Evolutionary conservation across 2,888 invertebrate species (phyloP).

Genomic region (Nycteola revayana): DNA sequence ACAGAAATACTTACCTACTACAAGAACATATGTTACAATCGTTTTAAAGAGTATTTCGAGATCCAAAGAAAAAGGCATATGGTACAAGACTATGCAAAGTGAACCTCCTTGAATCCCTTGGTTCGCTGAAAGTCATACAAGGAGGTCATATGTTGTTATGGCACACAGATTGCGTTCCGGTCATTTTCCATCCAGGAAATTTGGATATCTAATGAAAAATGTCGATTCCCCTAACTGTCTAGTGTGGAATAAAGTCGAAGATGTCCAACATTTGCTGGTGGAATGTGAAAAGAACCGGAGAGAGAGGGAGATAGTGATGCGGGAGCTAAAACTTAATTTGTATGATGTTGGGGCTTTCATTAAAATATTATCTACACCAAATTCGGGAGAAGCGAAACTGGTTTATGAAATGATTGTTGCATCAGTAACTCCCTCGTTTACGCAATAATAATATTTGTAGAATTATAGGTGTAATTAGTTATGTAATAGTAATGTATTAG

Average conservation of each 20-base stretch:
- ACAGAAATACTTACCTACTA: neutral
- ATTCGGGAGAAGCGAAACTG: neutral
- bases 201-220: conserved; percentile 2
- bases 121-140: neutral
- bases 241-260: conserved; percentile 1
- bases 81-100: conserved; percentile 1
- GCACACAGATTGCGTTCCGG: conserved; percentile 5
- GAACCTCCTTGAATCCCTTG: conserved; percentile 3
- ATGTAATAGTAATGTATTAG: too few relatives aligned
- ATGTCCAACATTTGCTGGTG: conserved; percentile 2
- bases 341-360: neutral
- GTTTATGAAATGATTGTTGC: neutral
- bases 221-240: conserved; percentile 1
- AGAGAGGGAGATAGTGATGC: neutral
- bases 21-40: neutral
- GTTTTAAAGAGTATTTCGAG: conserved; percentile 2
- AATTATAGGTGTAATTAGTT: too few relatives aligned
- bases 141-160: neutral
- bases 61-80: conserved; percentile 1
- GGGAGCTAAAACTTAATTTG: neutral
- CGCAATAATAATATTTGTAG: neutral
- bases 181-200: conserved; percentile 4
- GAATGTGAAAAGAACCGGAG: conserved; percentile 1
- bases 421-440: neutral
- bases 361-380: neutral